Conservation (phyloP, 2,113 vertebrate species). For the Heterotis niloticus region DNA sequence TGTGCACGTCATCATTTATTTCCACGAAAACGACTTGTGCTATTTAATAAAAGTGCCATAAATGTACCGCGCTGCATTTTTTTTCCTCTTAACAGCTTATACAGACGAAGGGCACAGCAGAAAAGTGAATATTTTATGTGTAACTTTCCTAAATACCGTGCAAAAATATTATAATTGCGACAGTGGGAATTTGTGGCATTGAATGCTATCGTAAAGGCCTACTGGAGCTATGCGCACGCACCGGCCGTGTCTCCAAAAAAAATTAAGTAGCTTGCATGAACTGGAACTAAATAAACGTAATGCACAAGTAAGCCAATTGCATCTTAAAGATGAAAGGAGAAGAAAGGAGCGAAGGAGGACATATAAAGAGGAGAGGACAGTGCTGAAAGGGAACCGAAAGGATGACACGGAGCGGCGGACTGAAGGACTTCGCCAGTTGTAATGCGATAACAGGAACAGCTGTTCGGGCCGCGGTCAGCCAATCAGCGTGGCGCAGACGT, state of each 20-base stretch:
- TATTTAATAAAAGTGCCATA: too few species aligned
- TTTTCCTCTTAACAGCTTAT: too few species aligned
- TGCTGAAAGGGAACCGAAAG: not conserved
- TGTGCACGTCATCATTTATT: too few species aligned
- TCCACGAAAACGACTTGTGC: too few species aligned
- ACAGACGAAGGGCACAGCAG: too few species aligned
- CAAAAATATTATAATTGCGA: too few species aligned
- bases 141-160: too few species aligned
- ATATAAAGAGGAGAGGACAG: not conserved
- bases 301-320: not conserved
- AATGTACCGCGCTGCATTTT: too few species aligned
- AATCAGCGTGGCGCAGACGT: conserved; percentile 66
- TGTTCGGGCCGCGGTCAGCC: conserved; percentile 65
- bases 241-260: not conserved
- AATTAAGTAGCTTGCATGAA: not conserved
- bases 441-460: conserved; percentile 71
- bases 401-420: not conserved
- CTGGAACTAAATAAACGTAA: not conserved
- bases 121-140: too few species aligned
- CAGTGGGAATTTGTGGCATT: not conserved
- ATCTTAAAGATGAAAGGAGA: not conserved
- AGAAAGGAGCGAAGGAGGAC: not conserved
- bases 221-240: not conserved
- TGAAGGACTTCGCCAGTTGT: conserved; percentile 43
- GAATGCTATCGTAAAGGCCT: not conserved